These are phyloP conservation scores for Acanthaster planci DNA, from an alignment of 35 echinoderm and acorn worm species.

Conservation along the genomic window DNA sequence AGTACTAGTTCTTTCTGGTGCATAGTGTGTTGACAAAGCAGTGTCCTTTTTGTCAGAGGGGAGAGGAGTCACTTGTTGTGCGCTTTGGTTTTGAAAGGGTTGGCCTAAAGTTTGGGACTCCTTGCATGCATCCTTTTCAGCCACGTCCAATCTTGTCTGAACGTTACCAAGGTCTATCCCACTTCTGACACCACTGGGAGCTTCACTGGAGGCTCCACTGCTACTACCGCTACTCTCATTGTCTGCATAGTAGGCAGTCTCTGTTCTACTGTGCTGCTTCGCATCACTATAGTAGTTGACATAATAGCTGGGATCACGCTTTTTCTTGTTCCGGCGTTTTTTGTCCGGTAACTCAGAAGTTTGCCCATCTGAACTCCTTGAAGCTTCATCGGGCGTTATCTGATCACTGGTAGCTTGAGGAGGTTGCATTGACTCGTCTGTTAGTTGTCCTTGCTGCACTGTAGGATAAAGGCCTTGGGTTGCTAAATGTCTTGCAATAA, in stretches of 20 bases:
- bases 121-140: background rate
- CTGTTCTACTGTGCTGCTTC: conserved; percentile 13
- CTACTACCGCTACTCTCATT: conserved; percentile 30
- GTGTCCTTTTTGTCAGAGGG: background rate
- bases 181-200: background rate
- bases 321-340: conserved; percentile 82
- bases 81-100: background rate
- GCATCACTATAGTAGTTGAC: conserved; percentile 56
- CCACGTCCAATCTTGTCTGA: background rate
- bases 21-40: conserved; percentile 4
- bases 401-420: background rate
- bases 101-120: background rate
- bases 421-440: background rate
- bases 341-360: background rate
- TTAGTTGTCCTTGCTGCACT: background rate
- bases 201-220: conserved; percentile 32
- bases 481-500: background rate
- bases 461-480: background rate
- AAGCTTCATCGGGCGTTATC: conserved; percentile 4
- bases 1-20: conserved; percentile 20
- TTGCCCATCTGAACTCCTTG: conserved; percentile 12
- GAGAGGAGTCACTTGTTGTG: background rate
- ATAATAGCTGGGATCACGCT: conserved; percentile 73
- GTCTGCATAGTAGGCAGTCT: conserved; percentile 43
- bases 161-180: background rate